phyloP scores from a whole-genome alignment of 1,140 invertebrate genomes.

The Ladona fulva region DNA sequence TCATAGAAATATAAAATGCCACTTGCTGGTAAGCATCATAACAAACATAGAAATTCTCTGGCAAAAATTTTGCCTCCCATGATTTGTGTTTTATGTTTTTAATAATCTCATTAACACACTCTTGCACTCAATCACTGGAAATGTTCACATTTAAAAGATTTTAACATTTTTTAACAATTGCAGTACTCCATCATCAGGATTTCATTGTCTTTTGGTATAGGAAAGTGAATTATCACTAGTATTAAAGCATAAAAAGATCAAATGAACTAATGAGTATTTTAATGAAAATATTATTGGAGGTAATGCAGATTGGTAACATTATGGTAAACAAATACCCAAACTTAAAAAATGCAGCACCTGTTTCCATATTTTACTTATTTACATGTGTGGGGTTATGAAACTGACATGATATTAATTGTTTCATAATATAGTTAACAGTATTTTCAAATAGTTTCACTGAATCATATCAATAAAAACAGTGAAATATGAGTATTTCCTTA shows the following conservation, averaged over 20 bases:
- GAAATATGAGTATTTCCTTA: too few relatives aligned
- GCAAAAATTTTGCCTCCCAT: neutral
- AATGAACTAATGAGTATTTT: neutral
- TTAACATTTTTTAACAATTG: neutral
- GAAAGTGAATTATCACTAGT: neutral
- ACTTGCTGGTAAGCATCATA: neutral
- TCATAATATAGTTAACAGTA: too few relatives aligned
- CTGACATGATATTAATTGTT: too few relatives aligned
- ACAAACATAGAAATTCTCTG: slow-evolving; percentile 1
- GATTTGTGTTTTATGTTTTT: neutral
- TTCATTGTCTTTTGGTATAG: neutral
- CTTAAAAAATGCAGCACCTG: neutral
- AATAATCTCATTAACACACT: neutral
- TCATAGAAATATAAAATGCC: slow-evolving; percentile 10
- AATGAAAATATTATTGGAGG: neutral
- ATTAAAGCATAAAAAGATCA: neutral
- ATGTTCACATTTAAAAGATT: neutral
- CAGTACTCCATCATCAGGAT: neutral
- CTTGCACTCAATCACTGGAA: neutral
- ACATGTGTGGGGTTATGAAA: too few relatives aligned
- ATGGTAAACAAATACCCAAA: neutral
- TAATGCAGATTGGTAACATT: neutral
- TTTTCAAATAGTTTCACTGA: too few relatives aligned
- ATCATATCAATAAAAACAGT: too few relatives aligned
- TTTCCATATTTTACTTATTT: too few relatives aligned